Conservation (phyloP, 2,797 vertebrate species). For the Chanos chanos region DNA sequence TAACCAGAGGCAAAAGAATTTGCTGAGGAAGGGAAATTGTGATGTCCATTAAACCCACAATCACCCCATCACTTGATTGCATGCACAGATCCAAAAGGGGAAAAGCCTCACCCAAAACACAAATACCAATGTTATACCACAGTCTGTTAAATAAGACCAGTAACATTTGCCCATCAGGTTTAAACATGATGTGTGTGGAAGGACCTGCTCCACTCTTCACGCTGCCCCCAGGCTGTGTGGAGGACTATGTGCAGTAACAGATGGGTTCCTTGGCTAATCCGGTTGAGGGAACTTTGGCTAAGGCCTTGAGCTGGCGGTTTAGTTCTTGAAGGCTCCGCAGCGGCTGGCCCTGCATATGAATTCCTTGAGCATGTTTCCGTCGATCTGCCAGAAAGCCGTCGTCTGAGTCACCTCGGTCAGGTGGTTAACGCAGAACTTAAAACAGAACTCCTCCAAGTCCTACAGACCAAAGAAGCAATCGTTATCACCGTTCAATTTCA, state of each 20-base stretch:
- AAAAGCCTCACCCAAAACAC: too few relatives aligned
- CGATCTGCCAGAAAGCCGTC: constrained; percentile 91
- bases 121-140: too few relatives aligned
- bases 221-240: constrained; percentile 9
- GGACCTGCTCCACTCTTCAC: neutral
- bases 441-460: constrained; percentile 99
- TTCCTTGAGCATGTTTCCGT: constrained; percentile 93
- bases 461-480: constrained; percentile 51
- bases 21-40: too few relatives aligned
- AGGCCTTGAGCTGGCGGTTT: constrained; percentile 46
- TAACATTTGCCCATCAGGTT: too few relatives aligned
- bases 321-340: constrained; percentile 98
- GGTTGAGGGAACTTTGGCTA: too few relatives aligned
- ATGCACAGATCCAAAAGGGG: too few relatives aligned
- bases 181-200: neutral
- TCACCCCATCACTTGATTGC: too few relatives aligned
- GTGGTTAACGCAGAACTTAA: constrained; percentile 97
- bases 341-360: constrained; percentile 96
- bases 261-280: neutral
- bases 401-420: constrained; percentile 97
- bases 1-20: too few relatives aligned
- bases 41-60: too few relatives aligned
- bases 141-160: too few relatives aligned
- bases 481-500: neutral
- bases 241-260: constrained; percentile 19